Conservation (phyloP, 2,113 vertebrate genomes). For the Malurus elegans region DNA sequence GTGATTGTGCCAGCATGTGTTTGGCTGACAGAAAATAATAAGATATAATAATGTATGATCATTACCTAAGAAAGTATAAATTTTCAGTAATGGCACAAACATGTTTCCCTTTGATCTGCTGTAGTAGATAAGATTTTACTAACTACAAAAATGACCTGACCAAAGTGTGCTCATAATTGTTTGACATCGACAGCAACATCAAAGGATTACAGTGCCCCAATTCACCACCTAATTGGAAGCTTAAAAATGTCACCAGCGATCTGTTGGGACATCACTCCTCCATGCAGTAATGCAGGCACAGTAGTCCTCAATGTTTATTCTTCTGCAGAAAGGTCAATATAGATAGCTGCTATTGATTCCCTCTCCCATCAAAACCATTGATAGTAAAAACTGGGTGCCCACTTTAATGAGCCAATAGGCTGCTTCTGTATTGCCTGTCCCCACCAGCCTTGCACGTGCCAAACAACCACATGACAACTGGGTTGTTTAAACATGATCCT, state of each 20-base stretch:
- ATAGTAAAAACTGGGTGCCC: background rate
- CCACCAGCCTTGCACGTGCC: background rate
- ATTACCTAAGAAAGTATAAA: background rate
- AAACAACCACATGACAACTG: background rate
- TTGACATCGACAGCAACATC: background rate
- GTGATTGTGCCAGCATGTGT: background rate
- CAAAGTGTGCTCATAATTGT: background rate
- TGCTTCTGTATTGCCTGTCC: background rate
- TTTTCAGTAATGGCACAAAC: background rate
- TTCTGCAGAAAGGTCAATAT: background rate
- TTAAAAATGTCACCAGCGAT: background rate
- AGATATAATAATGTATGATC: background rate
- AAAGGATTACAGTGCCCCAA: background rate
- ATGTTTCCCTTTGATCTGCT: background rate
- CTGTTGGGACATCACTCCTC: background rate
- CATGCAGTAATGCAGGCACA: background rate
- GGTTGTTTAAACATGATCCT: background rate
- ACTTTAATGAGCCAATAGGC: background rate
- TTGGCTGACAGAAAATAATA: background rate
- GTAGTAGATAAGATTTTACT: background rate
- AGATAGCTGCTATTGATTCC: background rate
- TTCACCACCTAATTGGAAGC: background rate
- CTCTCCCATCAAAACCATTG: background rate
- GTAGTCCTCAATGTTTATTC: background rate
- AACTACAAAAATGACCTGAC: background rate